Percentiles rank a stretch among this genome's conserved stretches.
Evolutionary conservation across 2,797 vertebrate species (phyloP).

Genomic region (Chaetodon trifasciatus): DNA sequence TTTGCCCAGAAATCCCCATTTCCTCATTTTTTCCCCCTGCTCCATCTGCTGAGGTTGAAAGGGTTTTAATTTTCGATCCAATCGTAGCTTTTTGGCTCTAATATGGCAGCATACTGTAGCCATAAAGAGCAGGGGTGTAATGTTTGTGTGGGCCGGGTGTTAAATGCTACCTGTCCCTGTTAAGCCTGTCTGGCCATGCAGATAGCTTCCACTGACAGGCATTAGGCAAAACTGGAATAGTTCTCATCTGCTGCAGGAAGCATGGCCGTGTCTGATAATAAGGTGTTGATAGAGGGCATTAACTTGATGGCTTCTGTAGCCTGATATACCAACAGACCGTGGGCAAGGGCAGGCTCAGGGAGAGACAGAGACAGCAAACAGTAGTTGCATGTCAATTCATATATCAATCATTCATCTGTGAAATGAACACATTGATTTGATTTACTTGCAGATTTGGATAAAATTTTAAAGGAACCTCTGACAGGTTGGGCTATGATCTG

Average conservation of each 20-base stretch:
- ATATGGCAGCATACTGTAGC: constrained; percentile 56
- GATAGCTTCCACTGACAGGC: constrained; percentile 70
- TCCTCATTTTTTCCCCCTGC: constrained; percentile 14
- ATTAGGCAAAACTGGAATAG: constrained; percentile 68
- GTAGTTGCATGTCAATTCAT: constrained; percentile 63
- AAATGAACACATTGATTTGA: constrained; percentile 53
- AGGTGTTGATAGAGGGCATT: constrained; percentile 83
- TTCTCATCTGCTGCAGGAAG: constrained; percentile 76
- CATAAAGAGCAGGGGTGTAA: constrained; percentile 66
- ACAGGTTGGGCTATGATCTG: constrained; percentile 43
- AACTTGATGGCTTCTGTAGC: constrained; percentile 71
- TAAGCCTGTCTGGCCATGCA: constrained; percentile 77
- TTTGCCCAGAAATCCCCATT: constrained; percentile 33
- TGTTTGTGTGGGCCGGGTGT: constrained; percentile 69
- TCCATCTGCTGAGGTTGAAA: constrained; percentile 75
- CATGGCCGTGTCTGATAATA: constrained; percentile 78
- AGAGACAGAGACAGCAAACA: constrained; percentile 59
- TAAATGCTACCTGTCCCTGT: constrained; percentile 81
- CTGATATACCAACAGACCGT: constrained; percentile 77
- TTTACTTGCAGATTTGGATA: constrained; percentile 54
- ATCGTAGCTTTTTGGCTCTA: constrained; percentile 65
- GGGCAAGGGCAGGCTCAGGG: constrained; percentile 55
- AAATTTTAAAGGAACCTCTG: constrained; percentile 43
- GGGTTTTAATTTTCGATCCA: constrained; percentile 75
- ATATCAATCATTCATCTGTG: constrained; percentile 66